A percentile compares a stretch with the other conserved stretches of the same genome.
Evolutionary conservation across 1,140 invertebrate genomes (phyloP).

Genomic region (Sinonovacula constricta): DNA sequence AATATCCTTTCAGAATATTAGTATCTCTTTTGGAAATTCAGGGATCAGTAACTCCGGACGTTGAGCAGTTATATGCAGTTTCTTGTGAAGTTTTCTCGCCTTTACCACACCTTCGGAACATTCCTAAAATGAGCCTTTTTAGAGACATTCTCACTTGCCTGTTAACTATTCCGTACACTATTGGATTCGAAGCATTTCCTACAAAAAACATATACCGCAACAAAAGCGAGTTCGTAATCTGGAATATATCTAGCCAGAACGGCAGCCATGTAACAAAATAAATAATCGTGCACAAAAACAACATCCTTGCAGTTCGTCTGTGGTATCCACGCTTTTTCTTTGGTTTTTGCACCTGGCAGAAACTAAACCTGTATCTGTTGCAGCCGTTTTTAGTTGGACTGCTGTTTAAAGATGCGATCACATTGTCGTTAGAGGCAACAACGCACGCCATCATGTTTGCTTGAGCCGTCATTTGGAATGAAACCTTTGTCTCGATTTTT

Average conservation of each 20-base stretch:
- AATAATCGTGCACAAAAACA: conserved; percentile 70
- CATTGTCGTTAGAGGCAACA: too few relatives aligned
- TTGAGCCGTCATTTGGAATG: too few relatives aligned
- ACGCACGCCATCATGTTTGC: too few relatives aligned
- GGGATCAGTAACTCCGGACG: too few relatives aligned
- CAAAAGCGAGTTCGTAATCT: conserved; percentile 56
- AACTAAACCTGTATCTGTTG: too few relatives aligned
- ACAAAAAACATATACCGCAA: conserved; percentile 67
- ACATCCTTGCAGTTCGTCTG: conserved; percentile 65
- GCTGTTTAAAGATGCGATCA: too few relatives aligned
- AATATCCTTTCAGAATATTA: too few relatives aligned
- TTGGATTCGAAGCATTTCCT: conserved; percentile 68
- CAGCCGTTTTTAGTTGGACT: too few relatives aligned
- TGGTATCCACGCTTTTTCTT: conserved; percentile 37
- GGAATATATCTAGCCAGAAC: conserved; percentile 72
- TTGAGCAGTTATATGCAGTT: too few relatives aligned
- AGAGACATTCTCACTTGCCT: conserved; percentile 50
- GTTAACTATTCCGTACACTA: conserved; percentile 70
- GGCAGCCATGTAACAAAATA: conserved; percentile 69
- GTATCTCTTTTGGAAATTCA: too few relatives aligned
- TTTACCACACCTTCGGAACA: neutral
- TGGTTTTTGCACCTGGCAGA: conserved; percentile 1
- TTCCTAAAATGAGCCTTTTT: neutral
- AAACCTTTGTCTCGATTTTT: too few relatives aligned
- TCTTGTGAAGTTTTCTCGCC: too few relatives aligned